Evolutionary conservation across 2,888 invertebrate genomes (phyloP).

Genomic region (Ormyrus nitidulus): DNA sequence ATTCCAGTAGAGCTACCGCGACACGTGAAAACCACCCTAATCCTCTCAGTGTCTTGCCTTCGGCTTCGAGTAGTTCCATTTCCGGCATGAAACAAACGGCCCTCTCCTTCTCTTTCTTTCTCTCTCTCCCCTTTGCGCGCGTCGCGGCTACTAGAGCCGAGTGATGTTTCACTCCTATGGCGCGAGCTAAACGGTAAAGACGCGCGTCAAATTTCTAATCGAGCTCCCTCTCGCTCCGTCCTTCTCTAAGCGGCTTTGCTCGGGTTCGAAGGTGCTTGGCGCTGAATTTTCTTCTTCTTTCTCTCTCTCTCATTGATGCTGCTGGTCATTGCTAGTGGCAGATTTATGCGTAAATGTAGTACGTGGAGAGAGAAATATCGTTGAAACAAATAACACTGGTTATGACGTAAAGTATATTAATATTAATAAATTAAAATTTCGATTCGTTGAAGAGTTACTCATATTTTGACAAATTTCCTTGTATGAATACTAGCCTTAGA

Average conservation of each 20-base stretch:
- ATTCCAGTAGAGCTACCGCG: not conserved
- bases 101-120: not conserved
- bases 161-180: conserved; percentile 48
- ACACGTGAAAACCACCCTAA: conserved; percentile 46
- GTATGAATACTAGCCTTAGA: too few relatives aligned
- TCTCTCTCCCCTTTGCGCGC: not conserved
- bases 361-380: too few relatives aligned
- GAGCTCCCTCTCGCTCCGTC: not conserved
- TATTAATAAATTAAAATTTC: too few relatives aligned
- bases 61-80: conserved; percentile 41
- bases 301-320: not conserved
- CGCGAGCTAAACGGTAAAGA: conserved; percentile 35
- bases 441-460: too few relatives aligned
- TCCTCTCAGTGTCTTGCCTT: conserved; percentile 29
- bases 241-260: conserved; percentile 27
- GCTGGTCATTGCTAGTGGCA: too few relatives aligned
- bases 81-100: conserved; percentile 52
- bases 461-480: too few relatives aligned
- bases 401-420: too few relatives aligned
- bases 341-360: too few relatives aligned
- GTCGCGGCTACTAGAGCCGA: not conserved
- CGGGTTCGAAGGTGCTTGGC: not conserved
- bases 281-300: not conserved
- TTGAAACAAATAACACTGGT: too few relatives aligned
- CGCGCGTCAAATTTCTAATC: conserved; percentile 50